Percentiles rank a stretch among this genome's conserved stretches.
phyloP scores from a whole-genome alignment of 2,888 invertebrate species.

The Parasteatoda lunata region DNA sequence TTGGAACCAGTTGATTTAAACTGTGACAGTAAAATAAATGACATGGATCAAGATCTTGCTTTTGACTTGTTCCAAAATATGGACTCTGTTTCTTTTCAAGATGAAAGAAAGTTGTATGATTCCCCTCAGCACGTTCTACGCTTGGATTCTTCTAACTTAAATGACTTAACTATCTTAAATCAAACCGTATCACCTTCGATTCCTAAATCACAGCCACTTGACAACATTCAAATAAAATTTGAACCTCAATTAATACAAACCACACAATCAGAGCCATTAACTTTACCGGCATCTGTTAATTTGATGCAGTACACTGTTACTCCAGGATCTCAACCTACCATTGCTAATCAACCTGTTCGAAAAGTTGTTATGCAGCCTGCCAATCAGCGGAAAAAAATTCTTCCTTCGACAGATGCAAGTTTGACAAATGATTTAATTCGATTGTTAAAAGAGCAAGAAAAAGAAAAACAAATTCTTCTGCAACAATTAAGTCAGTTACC shows the following conservation, averaged over 20 bases:
- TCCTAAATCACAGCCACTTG: slow-evolving; percentile 28
- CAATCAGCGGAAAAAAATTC: slow-evolving; percentile 34
- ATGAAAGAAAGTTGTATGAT: slow-evolving; percentile 44
- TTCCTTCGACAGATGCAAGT: slow-evolving; percentile 29
- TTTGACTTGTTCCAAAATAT: slow-evolving; percentile 40
- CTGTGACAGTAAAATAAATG: slow-evolving; percentile 11
- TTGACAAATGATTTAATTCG: slow-evolving; percentile 56
- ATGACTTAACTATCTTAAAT: slow-evolving; percentile 30
- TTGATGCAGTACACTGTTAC: slow-evolving; percentile 48
- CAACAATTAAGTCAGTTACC: slow-evolving; percentile 67
- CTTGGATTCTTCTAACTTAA: slow-evolving; percentile 22
- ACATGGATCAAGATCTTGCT: slow-evolving; percentile 49
- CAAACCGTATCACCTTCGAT: slow-evolving; percentile 7
- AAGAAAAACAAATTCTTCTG: slow-evolving; percentile 68
- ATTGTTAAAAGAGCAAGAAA: slow-evolving; percentile 63
- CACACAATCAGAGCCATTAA: slow-evolving; percentile 19
- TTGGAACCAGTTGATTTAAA: slow-evolving; percentile 40
- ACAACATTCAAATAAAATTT: slow-evolving; percentile 37
- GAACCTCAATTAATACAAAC: slow-evolving; percentile 43
- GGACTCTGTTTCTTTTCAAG: slow-evolving; percentile 22
- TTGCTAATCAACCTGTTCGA: slow-evolving; percentile 28
- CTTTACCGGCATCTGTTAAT: slow-evolving; percentile 29
- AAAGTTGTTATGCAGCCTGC: slow-evolving; percentile 24
- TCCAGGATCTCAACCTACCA: slow-evolving; percentile 19
- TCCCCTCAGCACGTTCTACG: slow-evolving; percentile 36